These are phyloP conservation scores for Varanus komodoensis DNA, from an alignment of 2,113 vertebrate species.

Conservation along the genomic window DNA sequence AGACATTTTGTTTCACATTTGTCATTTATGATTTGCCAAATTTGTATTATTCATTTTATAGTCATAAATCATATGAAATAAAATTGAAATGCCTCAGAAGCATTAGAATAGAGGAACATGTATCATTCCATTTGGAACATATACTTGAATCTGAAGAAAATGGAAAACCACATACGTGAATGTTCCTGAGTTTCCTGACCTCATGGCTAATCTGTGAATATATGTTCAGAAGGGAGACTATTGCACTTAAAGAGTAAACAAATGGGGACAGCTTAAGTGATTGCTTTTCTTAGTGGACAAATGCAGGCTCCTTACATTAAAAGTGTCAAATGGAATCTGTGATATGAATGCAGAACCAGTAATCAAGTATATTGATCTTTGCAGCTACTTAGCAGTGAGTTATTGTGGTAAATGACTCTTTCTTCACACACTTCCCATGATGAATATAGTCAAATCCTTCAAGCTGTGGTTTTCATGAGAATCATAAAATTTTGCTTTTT, in stretches of 20 bases:
- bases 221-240: conserved; percentile 54
- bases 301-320: conserved; percentile 66
- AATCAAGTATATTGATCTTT: conserved; percentile 60
- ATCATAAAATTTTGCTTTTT: neutral
- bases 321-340: conserved; percentile 53
- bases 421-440: conserved; percentile 38
- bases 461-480: neutral
- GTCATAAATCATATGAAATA: neutral
- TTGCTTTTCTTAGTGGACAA: conserved; percentile 68
- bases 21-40: neutral
- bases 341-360: conserved; percentile 55
- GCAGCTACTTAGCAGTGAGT: conserved; percentile 47
- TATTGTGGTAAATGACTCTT: conserved; percentile 35
- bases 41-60: neutral
- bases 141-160: neutral
- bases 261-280: conserved; percentile 63
- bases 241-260: conserved; percentile 65
- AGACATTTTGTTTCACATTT: neutral
- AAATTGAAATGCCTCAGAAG: neutral
- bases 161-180: conserved; percentile 19
- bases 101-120: neutral
- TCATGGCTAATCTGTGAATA: conserved; percentile 52
- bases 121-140: neutral
- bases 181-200: conserved; percentile 39
- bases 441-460: neutral